These are phyloP conservation scores for Porites lutea DNA, from an alignment of 64 coral and sea anemone species.

Conservation along the genomic window DNA sequence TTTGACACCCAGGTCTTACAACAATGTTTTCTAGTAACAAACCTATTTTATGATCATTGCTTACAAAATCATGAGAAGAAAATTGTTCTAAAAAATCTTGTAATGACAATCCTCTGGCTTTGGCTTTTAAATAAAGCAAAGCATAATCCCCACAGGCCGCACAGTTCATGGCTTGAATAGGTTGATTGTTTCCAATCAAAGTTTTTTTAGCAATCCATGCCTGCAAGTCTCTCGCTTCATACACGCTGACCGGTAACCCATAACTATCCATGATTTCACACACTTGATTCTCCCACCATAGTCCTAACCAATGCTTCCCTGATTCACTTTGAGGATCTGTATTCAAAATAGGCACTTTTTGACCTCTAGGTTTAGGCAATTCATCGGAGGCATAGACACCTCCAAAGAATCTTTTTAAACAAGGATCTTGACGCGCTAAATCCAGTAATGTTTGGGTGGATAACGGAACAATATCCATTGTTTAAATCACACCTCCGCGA, in stretches of 20 bases:
- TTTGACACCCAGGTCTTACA: too few relatives aligned
- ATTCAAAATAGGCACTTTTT: neutral
- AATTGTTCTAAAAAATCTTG: slow-evolving; percentile 43
- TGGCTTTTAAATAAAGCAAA: slow-evolving; percentile 41
- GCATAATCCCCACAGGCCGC: slow-evolving; percentile 48
- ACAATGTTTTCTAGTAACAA: slow-evolving; percentile 12
- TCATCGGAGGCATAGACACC: too few relatives aligned
- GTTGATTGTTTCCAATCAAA: slow-evolving; percentile 1
- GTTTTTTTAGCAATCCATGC: slow-evolving; percentile 29
- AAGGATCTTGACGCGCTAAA: too few relatives aligned
- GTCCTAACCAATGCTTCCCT: slow-evolving; percentile 51
- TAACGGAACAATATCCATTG: too few relatives aligned
- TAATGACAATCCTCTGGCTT: slow-evolving; percentile 32
- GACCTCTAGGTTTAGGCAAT: too few relatives aligned
- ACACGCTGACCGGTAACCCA: slow-evolving; percentile 52
- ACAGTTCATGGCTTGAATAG: slow-evolving; percentile 54
- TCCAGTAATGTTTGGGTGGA: too few relatives aligned
- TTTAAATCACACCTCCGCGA: too few relatives aligned
- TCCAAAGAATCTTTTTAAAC: too few relatives aligned
- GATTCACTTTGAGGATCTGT: slow-evolving; percentile 27
- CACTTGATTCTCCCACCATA: slow-evolving; percentile 17
- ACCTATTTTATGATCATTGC: slow-evolving; percentile 42
- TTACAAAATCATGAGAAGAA: slow-evolving; percentile 49
- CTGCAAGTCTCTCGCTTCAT: slow-evolving; percentile 26
- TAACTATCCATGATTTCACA: slow-evolving; percentile 81